Percentiles rank a stretch among this genome's conserved stretches.
These are phyloP conservation scores for Indicator indicator DNA, from an alignment of 2,113 vertebrate genomes.

Conservation along the genomic window DNA sequence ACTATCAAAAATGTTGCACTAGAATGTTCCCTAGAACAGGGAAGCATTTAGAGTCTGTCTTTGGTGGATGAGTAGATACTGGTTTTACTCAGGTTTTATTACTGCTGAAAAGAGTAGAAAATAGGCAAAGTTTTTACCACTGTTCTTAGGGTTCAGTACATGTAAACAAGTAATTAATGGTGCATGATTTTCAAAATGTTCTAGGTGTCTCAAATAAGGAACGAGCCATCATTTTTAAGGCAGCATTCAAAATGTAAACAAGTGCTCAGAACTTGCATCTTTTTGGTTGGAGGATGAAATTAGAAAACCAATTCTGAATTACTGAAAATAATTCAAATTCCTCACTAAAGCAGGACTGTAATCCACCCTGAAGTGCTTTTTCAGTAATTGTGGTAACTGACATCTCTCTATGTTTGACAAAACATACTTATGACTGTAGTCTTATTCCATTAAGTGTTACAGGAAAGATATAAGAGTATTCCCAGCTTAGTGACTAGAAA, in stretches of 20 bases:
- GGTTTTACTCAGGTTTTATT: neutral
- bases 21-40: neutral
- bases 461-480: neutral
- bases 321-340: neutral
- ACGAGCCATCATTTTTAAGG: neutral
- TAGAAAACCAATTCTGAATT: neutral
- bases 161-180: neutral
- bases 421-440: neutral
- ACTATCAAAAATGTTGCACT: neutral
- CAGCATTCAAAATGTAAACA: neutral
- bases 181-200: neutral
- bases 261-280: neutral
- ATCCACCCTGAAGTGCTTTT: neutral
- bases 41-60: neutral
- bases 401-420: neutral
- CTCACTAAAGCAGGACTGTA: neutral
- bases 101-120: neutral
- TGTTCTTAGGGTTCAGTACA: neutral
- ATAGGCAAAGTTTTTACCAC: neutral
- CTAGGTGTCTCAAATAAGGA: neutral
- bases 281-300: neutral
- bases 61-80: neutral
- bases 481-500: neutral
- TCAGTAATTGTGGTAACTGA: neutral
- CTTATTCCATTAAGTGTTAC: neutral